Conservation (phyloP, 2,797 vertebrate species). For the Sebastolobus alascanus region DNA sequence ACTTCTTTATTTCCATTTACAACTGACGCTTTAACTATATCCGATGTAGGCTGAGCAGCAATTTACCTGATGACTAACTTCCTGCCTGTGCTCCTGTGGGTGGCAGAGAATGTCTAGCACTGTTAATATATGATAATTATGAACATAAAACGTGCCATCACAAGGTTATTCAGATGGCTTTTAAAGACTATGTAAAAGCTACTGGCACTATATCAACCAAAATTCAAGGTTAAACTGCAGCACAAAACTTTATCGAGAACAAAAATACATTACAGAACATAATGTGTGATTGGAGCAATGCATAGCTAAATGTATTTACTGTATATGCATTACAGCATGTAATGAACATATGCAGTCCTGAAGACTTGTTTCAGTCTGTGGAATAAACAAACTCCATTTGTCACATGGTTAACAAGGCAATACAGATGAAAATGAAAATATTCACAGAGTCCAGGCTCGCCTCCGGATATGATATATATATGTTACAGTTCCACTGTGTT, state of each 20-base stretch:
- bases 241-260: neutral
- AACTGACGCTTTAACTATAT: constrained; percentile 1
- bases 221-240: neutral
- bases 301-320: neutral
- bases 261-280: neutral
- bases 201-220: neutral
- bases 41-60: neutral
- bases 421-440: constrained; percentile 39
- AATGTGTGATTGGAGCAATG: neutral
- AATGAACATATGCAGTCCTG: neutral
- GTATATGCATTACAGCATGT: constrained; percentile 13
- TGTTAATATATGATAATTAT: constrained; percentile 8
- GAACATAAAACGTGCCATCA: constrained; percentile 11
- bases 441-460: constrained; percentile 32
- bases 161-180: constrained; percentile 20
- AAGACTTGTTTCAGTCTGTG: constrained; percentile 23
- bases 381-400: constrained; percentile 31
- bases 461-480: constrained; percentile 37
- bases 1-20: constrained; percentile 13
- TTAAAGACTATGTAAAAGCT: neutral
- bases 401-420: constrained; percentile 50
- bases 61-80: constrained; percentile 41
- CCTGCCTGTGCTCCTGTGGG: constrained; percentile 4
- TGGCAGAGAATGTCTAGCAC: constrained; percentile 1
- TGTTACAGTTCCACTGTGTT: constrained; percentile 20